phyloP scores from a whole-genome alignment of 2,797 vertebrate species.

The Acomys russatus region DNA sequence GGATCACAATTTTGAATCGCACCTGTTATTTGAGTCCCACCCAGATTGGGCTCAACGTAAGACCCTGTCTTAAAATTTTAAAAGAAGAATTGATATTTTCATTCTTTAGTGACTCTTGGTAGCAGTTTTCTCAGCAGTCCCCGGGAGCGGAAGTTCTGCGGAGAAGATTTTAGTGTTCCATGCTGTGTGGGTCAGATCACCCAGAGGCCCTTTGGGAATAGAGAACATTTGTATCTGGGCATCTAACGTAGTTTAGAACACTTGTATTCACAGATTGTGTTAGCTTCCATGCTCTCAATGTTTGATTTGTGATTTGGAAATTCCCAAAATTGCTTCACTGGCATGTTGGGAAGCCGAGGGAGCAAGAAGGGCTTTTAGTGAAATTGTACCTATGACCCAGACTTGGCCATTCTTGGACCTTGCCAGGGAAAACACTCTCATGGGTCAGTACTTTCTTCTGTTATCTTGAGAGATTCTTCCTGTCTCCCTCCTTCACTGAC shows the following conservation, averaged over 20 bases:
- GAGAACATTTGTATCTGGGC: neutral
- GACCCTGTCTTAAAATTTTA: neutral
- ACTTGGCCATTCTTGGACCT: conserved; percentile 4
- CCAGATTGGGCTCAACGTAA: neutral
- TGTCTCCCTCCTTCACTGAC: conserved; percentile 54
- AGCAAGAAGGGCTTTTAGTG: neutral
- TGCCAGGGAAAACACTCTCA: conserved; percentile 38
- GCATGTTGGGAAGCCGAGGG: neutral
- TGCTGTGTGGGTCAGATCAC: neutral
- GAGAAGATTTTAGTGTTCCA: neutral
- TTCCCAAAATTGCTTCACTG: conserved; percentile 24
- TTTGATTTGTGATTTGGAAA: conserved; percentile 47
- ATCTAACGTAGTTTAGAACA: conserved; percentile 29
- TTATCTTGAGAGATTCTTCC: conserved; percentile 43
- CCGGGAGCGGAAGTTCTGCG: neutral
- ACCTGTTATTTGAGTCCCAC: neutral
- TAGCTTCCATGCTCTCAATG: conserved; percentile 33
- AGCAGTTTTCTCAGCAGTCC: conserved; percentile 8
- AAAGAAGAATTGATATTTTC: neutral
- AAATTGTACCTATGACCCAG: conserved; percentile 52
- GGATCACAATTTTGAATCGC: neutral
- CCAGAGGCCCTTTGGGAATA: conserved; percentile 43
- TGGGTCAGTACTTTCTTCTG: neutral
- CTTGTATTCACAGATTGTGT: neutral
- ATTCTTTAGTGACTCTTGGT: neutral